A percentile compares a stretch with the other conserved stretches of the same genome.
phyloP scores from a whole-genome alignment of 2,113 vertebrate genomes.

The Aegithalos caudatus region DNA sequence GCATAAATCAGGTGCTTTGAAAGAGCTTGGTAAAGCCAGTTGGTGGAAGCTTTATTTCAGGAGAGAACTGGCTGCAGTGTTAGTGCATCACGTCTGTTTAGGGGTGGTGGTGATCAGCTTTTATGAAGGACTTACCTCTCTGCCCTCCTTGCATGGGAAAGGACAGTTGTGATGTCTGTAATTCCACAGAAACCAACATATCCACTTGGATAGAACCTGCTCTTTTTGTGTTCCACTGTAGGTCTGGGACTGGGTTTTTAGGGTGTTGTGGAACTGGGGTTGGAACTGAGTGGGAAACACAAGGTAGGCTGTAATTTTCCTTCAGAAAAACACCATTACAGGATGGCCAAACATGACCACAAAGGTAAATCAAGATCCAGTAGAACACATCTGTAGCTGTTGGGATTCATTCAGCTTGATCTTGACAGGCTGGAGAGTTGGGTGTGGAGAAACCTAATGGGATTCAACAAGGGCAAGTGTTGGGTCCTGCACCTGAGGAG shows the following conservation, averaged over 20 bases:
- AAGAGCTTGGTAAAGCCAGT: background rate
- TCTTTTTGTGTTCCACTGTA: background rate
- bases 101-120: background rate
- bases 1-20: background rate
- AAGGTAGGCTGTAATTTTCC: background rate
- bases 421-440: background rate
- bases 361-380: background rate
- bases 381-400: background rate
- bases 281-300: background rate
- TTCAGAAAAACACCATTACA: background rate
- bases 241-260: background rate
- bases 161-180: fast-evolving
- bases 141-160: background rate
- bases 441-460: background rate
- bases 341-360: background rate
- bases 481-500: background rate
- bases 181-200: background rate
- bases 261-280: background rate
- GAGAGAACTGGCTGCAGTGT: background rate
- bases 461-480: background rate
- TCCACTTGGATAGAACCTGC: background rate
- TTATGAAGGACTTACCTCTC: background rate
- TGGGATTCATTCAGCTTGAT: background rate
- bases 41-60: background rate
- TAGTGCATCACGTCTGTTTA: background rate